Base-by-base conservation (phyloP, 2,888 invertebrate species). In the Willowsia nigromaculata region DNA sequence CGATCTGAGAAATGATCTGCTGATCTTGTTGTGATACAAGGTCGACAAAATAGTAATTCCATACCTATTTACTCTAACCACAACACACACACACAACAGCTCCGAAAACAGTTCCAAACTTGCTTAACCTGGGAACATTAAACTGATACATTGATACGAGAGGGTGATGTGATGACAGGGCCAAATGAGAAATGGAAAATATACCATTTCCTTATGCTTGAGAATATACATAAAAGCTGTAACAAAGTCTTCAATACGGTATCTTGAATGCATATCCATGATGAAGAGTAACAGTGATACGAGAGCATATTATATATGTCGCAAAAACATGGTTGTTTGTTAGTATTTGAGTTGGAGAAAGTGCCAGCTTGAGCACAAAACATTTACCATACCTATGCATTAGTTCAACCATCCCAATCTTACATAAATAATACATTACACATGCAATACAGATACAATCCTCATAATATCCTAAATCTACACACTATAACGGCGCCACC, bases 1-100 rank as follows among this genome's bases (percentile, higher is more conserved):
- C 56, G 71, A 74, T 74, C 71, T 74, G 22, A 74, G 27, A 43
- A 74, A 74, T 80, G 37, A 80, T 80, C n/a, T 80, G n/a, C n/a
- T n/a, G 56, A 80, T 53, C 78, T 78, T 53, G 43, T 30, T 33
- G 40, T 74, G 71, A 74, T 74, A 65, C 65, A 30, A 65, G 65
- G 65, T 65, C 22, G 65, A 22, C n/a, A 65, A 6, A 11, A 25
- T 25, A 25, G 59, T 15, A 25, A 59, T n/a, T n/a, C n/a, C n/a
- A 33, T 33, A 33, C 65, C n/a, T 65, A 59, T 11, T 4, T 65
- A 2, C 33, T n/a, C 15, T 3, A 43, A 33, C 40, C n/a, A 22
- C 40, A 71, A 40, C 53, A 11, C 6, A 6, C 1, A n/a, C 9
- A 53, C 53, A 18, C 7, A 53, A 53, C 22, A 53, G 13, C 53